Evolutionary conservation across 2,113 vertebrate genomes (phyloP).

Genomic region (Brachirus orientalis): DNA sequence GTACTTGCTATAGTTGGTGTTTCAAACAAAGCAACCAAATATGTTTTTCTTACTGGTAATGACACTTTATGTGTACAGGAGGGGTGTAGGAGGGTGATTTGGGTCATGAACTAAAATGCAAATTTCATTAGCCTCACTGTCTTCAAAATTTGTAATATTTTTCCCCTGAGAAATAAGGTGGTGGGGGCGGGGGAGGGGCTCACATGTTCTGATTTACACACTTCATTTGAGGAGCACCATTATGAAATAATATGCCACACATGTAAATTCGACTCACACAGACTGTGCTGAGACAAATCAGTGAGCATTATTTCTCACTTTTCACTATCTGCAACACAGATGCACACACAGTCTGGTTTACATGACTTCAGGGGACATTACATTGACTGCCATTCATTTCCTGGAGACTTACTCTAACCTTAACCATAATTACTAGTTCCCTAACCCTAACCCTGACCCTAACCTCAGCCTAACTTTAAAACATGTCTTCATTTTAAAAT

Average conservation of each 20-base stretch:
- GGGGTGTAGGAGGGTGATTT: not conserved
- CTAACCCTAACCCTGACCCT: too few relatives aligned
- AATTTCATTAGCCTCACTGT: not conserved
- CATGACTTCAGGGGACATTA: too few relatives aligned
- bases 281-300: slow-evolving; percentile 26
- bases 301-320: not conserved
- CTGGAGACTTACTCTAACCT: too few relatives aligned
- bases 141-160: not conserved
- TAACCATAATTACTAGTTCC: too few relatives aligned
- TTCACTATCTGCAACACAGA: not conserved
- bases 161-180: not conserved
- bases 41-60: too few relatives aligned
- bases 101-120: not conserved
- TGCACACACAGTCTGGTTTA: too few relatives aligned
- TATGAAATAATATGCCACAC: slow-evolving; percentile 16
- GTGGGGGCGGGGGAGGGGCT: too few relatives aligned
- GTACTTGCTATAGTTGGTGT: not conserved
- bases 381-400: too few relatives aligned
- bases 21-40: not conserved
- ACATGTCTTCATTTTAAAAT: too few relatives aligned
- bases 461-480: too few relatives aligned
- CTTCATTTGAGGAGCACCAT: slow-evolving; percentile 5
- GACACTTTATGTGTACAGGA: too few relatives aligned
- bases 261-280: slow-evolving; percentile 21
- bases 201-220: slow-evolving; percentile 24